Evolutionary conservation across 2,113 vertebrate species (phyloP).

Genomic region (Callospermophilus lateralis): DNA sequence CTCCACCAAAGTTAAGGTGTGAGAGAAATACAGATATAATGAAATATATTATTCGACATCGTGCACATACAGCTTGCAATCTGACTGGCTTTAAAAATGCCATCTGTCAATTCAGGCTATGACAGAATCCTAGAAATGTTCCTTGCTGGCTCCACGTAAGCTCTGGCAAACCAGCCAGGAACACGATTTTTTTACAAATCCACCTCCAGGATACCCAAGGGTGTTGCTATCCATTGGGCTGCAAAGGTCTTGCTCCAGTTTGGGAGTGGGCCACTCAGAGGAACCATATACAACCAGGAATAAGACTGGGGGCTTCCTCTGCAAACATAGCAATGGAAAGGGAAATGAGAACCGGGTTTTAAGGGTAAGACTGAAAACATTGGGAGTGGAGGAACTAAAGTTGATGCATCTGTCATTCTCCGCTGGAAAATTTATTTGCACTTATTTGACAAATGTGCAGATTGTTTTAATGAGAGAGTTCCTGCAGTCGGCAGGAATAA

Average conservation of each 20-base stretch:
- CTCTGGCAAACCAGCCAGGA: neutral
- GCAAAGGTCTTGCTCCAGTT: neutral
- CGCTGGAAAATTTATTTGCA: neutral
- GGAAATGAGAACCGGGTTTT: too few relatives aligned
- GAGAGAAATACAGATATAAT: slow-evolving; percentile 55
- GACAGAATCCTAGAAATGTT: neutral
- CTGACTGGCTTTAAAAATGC: slow-evolving; percentile 33
- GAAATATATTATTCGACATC: slow-evolving; percentile 36
- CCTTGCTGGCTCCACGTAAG: neutral
- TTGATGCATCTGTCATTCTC: neutral
- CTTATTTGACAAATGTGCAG: neutral
- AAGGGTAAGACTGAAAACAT: neutral
- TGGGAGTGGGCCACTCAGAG: neutral
- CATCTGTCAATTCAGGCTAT: neutral
- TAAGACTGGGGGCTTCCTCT: neutral
- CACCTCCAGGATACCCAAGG: neutral
- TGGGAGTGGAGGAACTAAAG: fast-evolving
- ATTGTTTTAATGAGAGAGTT: neutral
- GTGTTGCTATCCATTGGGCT: neutral
- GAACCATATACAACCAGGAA: neutral
- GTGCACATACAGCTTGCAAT: slow-evolving; percentile 36
- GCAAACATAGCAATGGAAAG: neutral
- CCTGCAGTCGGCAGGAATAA: neutral
- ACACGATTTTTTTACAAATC: neutral
- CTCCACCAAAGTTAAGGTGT: slow-evolving; percentile 33